These are phyloP conservation scores for Elmis aenea DNA, from an alignment of 2,888 invertebrate species.

Conservation along the genomic window DNA sequence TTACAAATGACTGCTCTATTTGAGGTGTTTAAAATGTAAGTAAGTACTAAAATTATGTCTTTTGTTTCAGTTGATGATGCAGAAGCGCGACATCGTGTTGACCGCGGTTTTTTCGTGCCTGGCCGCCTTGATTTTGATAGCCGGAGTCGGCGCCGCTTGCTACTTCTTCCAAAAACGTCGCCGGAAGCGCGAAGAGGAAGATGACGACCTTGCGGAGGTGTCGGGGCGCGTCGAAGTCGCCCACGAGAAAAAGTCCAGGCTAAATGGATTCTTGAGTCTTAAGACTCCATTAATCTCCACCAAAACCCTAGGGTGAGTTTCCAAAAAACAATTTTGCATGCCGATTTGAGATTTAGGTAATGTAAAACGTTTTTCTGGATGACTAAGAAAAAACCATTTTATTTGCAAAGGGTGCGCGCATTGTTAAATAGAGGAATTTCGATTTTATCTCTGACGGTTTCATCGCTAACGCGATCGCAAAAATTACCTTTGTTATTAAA, in stretches of 20 bases:
- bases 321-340: too few species aligned
- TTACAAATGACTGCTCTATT: too few species aligned
- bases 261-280: slow-evolving; percentile 64
- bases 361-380: too few species aligned
- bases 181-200: slow-evolving; percentile 52
- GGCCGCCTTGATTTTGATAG: slow-evolving; percentile 55
- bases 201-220: slow-evolving; percentile 51
- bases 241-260: slow-evolving; percentile 52
- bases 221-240: slow-evolving; percentile 28
- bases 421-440: too few species aligned
- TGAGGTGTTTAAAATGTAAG: too few species aligned
- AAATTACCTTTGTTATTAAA: too few species aligned
- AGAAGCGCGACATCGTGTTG: slow-evolving; percentile 62
- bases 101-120: slow-evolving; percentile 61
- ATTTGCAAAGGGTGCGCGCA: too few species aligned
- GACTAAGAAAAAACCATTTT: too few species aligned
- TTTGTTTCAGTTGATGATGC: slow-evolving; percentile 68
- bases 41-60: too few species aligned
- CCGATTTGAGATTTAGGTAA: too few species aligned
- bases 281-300: slow-evolving; percentile 71
- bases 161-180: slow-evolving; percentile 53
- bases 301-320: slow-evolving; percentile 69
- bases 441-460: too few species aligned
- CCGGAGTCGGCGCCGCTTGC: slow-evolving; percentile 54
- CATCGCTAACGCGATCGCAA: too few species aligned